These are phyloP conservation scores for Puma concolor DNA, from an alignment of 2,113 vertebrate species.

Conservation along the genomic window DNA sequence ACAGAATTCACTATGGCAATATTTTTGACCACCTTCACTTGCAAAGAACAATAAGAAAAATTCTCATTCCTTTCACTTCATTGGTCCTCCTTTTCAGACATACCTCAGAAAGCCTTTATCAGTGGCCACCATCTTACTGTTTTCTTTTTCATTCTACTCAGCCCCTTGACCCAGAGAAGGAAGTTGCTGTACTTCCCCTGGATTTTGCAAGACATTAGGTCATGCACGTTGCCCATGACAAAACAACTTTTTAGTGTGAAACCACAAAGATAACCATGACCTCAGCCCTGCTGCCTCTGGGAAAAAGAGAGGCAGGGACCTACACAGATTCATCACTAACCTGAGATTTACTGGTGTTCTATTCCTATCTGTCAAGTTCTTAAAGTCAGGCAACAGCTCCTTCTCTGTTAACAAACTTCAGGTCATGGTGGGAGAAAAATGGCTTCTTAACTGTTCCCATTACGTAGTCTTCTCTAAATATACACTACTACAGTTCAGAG, in stretches of 20 bases:
- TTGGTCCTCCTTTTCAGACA: background rate
- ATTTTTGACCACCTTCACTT: background rate
- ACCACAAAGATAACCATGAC: background rate
- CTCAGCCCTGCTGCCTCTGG: background rate
- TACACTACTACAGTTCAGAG: background rate
- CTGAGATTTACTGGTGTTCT: background rate
- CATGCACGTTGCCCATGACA: background rate
- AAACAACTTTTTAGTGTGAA: slow-evolving; percentile 2
- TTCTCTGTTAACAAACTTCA: background rate
- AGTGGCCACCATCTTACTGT: background rate
- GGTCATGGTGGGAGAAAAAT: background rate
- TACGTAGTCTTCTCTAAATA: background rate
- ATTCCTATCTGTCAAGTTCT: background rate
- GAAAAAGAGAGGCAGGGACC: background rate
- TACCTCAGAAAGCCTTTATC: background rate
- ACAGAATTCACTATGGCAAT: background rate
- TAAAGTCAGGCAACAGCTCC: background rate
- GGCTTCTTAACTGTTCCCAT: background rate
- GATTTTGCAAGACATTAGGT: slow-evolving; percentile 51
- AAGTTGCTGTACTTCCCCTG: background rate
- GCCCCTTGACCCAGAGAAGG: slow-evolving; percentile 10
- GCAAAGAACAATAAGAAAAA: background rate
- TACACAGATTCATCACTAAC: background rate
- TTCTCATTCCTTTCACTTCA: background rate
- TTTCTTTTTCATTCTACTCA: background rate